Percentiles rank a stretch among this genome's conserved stretches.
Conservation (phyloP, 2,797 vertebrate genomes). For the Urocyon cinereoargenteus region DNA sequence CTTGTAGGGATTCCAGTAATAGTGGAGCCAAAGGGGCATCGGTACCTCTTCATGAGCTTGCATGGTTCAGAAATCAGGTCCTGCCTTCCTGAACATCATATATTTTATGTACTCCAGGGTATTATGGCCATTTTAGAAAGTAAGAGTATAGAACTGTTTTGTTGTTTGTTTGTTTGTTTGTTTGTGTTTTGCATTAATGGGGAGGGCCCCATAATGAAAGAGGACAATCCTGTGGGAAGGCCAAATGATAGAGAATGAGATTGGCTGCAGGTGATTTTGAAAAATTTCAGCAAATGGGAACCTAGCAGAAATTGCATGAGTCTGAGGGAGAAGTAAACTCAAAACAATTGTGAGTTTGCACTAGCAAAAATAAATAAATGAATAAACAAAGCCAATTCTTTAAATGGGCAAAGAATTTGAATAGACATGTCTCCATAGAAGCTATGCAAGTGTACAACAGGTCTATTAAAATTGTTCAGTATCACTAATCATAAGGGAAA, state of each 20-base stretch:
- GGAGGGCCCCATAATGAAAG: background rate
- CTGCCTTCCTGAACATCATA: background rate
- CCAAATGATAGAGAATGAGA: background rate
- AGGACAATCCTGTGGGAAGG: background rate
- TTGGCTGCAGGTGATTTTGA: background rate
- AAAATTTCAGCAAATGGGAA: background rate
- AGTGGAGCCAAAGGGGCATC: background rate
- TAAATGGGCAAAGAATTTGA: background rate
- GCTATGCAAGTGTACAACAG: background rate
- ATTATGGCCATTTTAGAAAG: background rate
- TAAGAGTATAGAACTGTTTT: background rate
- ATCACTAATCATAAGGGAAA: background rate
- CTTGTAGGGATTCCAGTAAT: background rate
- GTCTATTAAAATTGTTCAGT: background rate
- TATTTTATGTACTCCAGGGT: background rate
- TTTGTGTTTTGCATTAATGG: background rate
- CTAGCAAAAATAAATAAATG: background rate
- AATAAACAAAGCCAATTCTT: background rate
- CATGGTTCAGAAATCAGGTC: background rate
- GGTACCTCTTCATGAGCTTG: background rate
- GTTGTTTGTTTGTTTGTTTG: background rate
- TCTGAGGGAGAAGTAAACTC: background rate
- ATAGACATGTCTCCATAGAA: background rate
- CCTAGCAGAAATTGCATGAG: too few species aligned
- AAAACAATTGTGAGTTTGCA: background rate